These are phyloP conservation scores for Parnassius smintheus DNA, from an alignment of 2,888 invertebrate genomes.

Conservation along the genomic window DNA sequence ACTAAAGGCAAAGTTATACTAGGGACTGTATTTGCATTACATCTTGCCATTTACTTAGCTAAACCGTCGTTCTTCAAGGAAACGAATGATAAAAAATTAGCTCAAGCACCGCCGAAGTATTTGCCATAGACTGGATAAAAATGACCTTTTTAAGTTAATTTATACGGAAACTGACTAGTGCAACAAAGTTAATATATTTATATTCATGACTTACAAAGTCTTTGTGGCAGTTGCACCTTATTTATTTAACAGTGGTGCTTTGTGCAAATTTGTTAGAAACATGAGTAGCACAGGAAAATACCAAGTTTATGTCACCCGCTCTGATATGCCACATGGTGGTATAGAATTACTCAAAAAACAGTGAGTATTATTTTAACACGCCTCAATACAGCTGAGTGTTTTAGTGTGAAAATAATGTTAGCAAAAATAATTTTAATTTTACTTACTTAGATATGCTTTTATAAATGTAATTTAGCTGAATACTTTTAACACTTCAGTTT, in stretches of 20 bases:
- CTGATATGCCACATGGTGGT: constrained; percentile 83
- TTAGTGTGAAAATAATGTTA: no score
- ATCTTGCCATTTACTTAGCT: constrained; percentile 63
- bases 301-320: constrained; percentile 83
- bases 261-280: constrained; percentile 42
- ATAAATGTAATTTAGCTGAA: no score
- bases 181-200: constrained; percentile 31
- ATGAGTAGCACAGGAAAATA: constrained; percentile 64
- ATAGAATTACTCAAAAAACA: constrained; percentile 80
- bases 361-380: constrained; percentile 67
- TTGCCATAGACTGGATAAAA: constrained; percentile 48
- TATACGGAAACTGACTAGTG: constrained; percentile 39
- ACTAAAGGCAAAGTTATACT: constrained; percentile 67
- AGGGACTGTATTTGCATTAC: constrained; percentile 63
- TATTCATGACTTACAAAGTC: constrained; percentile 61
- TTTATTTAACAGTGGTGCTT: constrained; percentile 40
- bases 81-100: constrained; percentile 42
- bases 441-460: no score
- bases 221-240: constrained; percentile 35
- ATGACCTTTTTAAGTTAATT: constrained; percentile 33
- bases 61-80: constrained; percentile 71
- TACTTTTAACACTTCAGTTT: no score
- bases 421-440: no score
- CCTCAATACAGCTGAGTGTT: background rate
- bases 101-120: constrained; percentile 59